Conservation (phyloP, 2,113 vertebrate species). For the Engystomops pustulosus region DNA sequence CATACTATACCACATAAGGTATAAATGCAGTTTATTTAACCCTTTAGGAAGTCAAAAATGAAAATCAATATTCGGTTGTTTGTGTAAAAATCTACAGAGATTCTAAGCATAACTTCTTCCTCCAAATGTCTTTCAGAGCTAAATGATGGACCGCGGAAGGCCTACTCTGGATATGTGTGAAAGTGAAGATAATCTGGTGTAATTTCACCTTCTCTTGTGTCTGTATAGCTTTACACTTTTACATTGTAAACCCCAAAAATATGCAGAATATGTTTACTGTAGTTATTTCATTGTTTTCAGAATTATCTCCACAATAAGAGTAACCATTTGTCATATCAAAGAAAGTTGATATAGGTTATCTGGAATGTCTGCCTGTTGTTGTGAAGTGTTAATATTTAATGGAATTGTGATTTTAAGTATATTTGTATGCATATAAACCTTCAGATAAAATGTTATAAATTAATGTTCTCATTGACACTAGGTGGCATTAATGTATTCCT, state of each 20-base stretch:
- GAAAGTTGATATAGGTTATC: background rate
- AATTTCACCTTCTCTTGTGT: background rate
- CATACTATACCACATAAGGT: too few species aligned
- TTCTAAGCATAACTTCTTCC: background rate
- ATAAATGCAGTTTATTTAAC: too few species aligned
- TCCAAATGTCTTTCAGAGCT: background rate
- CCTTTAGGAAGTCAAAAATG: too few species aligned
- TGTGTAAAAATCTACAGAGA: background rate
- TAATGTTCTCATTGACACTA: conserved; percentile 47
- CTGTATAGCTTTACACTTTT: too few species aligned
- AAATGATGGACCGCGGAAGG: background rate
- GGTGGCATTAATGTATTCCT: conserved; percentile 59
- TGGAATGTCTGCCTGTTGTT: background rate
- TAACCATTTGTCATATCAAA: background rate
- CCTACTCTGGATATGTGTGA: background rate
- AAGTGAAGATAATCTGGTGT: background rate
- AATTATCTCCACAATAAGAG: background rate
- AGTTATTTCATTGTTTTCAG: too few species aligned
- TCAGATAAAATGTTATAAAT: background rate
- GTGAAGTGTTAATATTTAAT: background rate
- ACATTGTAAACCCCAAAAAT: too few species aligned
- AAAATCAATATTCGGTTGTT: background rate
- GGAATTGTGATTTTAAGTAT: background rate
- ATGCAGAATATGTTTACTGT: too few species aligned
- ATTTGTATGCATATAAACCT: background rate